Conservation (phyloP, 2,888 invertebrate species). For the Hipparchia sbordonii region DNA sequence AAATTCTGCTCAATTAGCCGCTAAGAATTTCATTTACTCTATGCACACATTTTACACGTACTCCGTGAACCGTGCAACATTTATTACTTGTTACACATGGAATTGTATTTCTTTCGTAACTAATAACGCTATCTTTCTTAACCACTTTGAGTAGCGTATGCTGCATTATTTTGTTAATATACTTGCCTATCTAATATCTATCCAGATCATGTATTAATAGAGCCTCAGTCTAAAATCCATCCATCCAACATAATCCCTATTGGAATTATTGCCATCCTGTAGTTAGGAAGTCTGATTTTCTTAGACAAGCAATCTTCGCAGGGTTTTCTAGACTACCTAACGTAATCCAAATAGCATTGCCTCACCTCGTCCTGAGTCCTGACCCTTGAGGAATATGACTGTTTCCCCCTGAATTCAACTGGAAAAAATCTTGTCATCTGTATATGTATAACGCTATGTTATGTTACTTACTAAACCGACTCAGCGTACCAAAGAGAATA, state of each 20-base stretch:
- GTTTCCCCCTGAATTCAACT: too few relatives aligned
- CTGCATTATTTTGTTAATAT: neutral
- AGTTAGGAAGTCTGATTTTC: too few relatives aligned
- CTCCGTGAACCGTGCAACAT: conserved; percentile 31
- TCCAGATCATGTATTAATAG: neutral
- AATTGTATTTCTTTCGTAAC: conserved; percentile 34
- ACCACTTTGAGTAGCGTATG: conserved; percentile 21
- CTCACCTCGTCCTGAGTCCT: too few relatives aligned
- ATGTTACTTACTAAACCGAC: neutral
- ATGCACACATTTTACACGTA: conserved; percentile 21
- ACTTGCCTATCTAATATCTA: neutral
- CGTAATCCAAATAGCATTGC: too few relatives aligned
- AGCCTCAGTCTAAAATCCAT: neutral
- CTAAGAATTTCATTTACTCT: conserved; percentile 10
- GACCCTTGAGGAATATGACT: too few relatives aligned
- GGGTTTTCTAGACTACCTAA: too few relatives aligned
- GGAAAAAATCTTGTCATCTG: neutral
- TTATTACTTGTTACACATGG: conserved; percentile 28
- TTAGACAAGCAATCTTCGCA: too few relatives aligned
- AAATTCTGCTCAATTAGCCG: conserved; percentile 8
- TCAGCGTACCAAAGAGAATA: neutral
- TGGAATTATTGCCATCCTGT: too few relatives aligned
- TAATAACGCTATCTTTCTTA: conserved; percentile 30
- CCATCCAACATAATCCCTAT: neutral
- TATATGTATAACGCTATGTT: too few relatives aligned